A percentile compares a stretch with the other conserved stretches of the same genome.
Evolutionary conservation across 2,113 vertebrate genomes (phyloP).

Genomic region (Fregata magnificens): DNA sequence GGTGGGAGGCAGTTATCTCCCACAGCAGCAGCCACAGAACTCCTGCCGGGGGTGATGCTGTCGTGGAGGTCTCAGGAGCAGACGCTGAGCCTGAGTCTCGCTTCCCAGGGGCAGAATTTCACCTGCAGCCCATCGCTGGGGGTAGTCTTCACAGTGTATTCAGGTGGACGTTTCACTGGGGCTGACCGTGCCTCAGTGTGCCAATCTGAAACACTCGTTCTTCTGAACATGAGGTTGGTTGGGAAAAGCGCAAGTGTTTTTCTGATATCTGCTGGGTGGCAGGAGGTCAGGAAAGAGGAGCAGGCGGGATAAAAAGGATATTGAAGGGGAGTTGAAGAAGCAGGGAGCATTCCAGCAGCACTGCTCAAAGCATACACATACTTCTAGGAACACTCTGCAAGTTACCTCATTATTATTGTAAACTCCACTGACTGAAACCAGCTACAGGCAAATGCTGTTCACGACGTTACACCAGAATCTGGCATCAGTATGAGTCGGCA

Average conservation of each 20-base stretch:
- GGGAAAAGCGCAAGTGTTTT: background rate
- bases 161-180: background rate
- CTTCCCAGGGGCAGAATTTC: background rate
- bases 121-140: background rate
- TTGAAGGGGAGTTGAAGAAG: background rate
- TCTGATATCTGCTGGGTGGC: background rate
- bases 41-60: background rate
- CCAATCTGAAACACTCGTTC: background rate
- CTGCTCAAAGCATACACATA: background rate
- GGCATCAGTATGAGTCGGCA: background rate
- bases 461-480: background rate
- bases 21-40: background rate
- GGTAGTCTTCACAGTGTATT: background rate
- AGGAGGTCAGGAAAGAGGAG: background rate
- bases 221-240: background rate
- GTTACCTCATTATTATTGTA: background rate
- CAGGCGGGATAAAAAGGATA: background rate
- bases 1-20: background rate
- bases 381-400: background rate
- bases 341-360: background rate
- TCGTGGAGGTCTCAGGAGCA: background rate
- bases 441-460: slow-evolving; percentile 10
- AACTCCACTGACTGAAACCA: background rate
- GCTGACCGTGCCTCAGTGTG: background rate
- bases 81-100: background rate